phyloP scores from a whole-genome alignment of 2,888 invertebrate genomes.

The Eilema depressum region DNA sequence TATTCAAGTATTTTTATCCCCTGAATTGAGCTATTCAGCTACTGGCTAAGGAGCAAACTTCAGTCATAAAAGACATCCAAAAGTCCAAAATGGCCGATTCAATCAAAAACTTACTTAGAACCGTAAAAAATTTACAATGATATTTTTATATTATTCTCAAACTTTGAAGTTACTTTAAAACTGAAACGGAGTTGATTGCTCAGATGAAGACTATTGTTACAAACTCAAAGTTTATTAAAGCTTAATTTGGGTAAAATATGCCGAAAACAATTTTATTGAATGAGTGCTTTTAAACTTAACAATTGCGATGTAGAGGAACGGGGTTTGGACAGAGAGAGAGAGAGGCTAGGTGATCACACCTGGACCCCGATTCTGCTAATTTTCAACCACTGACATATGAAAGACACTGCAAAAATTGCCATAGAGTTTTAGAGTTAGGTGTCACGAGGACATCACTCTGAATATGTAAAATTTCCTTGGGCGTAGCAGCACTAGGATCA shows the following conservation, averaged over 20 bases:
- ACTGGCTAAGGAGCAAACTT: conserved; percentile 44
- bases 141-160: conserved; percentile 32
- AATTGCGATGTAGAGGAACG: not conserved
- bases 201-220: conserved; percentile 17
- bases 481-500: no score
- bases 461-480: no score
- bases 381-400: no score
- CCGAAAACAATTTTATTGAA: not conserved
- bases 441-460: no score
- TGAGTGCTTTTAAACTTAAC: not conserved
- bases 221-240: conserved; percentile 17
- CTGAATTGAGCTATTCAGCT: conserved; percentile 47
- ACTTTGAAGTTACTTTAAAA: conserved; percentile 30
- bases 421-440: no score
- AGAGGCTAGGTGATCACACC: no score
- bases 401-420: no score
- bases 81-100: conserved; percentile 45
- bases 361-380: no score
- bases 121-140: conserved; percentile 40
- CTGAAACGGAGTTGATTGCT: conserved; percentile 38
- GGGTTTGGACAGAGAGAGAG: no score
- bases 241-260: not conserved
- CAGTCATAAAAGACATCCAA: conserved; percentile 45
- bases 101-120: conserved; percentile 45
- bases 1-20: conserved; percentile 44